Base-by-base conservation (phyloP, 2,113 vertebrate genomes). In the Poeciliopsis prolifica region DNA sequence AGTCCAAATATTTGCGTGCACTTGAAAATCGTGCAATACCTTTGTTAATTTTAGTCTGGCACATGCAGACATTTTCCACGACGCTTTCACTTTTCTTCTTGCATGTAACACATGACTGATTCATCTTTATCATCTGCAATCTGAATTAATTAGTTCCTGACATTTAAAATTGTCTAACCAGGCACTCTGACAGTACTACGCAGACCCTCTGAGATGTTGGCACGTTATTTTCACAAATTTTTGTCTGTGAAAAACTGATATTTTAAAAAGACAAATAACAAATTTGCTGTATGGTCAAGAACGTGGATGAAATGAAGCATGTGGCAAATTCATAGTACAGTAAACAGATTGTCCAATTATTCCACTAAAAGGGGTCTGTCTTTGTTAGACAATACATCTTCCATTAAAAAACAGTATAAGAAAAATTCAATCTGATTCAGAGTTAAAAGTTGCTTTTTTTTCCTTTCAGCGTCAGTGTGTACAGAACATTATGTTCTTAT, bases 401-500 rank as follows among this genome's bases (percentile, higher is more conserved):
- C 44, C 44, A 17, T 48, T 19, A 48, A 48, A 58, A 29, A 28
- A 58, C 24, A 24, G 7, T 1, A 54, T 37, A 2, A 24, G 6
- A 7, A 58, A 19, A 48, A 48, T 19, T 17, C 74, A 76, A 31
- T 26, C 28, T 60, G 75, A 54, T 86, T 81, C 70, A 22, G 24
- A 74, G 74, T 44, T 73, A 35, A 75, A 77, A 68, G 44, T 6
- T 37, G 2, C 10, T 40, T 61, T 1, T 33, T 26, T 78, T 66
- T 5, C 5, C 22, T 35, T 62, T 54, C 71, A 69, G 67, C 44
- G 26, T 65, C 4, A 35, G 31, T 51, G 1, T n/a, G 19, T 62
- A 12, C 33, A 14, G 72, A 15, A 72, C 26, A 22, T 65, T 62
- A 75, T 66, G 64, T 61, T 69, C 54, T 73, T 14, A 61, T 17